Evolutionary conservation across 2,113 vertebrate species (phyloP).

Genomic region (Epinephelus fuscoguttatus): DNA sequence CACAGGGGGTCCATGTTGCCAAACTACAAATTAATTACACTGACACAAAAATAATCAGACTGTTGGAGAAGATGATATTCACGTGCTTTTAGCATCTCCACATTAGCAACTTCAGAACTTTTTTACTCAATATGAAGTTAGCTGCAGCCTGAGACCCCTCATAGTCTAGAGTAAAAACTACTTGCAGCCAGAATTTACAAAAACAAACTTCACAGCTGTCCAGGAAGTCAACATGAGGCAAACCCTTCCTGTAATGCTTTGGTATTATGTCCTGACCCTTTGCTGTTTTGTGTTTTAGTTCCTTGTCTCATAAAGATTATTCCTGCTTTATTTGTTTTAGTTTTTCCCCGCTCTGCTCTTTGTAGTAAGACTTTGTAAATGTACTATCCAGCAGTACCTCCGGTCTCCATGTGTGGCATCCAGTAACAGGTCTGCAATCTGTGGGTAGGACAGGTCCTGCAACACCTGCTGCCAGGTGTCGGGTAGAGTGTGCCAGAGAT

Average conservation of each 20-base stretch:
- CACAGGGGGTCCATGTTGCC: neutral
- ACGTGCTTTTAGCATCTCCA: no score
- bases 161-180: neutral
- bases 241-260: neutral
- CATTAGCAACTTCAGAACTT: neutral
- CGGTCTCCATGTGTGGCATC: conserved; percentile 69
- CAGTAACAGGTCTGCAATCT: conserved; percentile 87
- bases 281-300: neutral
- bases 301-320: neutral
- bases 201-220: neutral
- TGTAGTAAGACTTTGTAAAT: neutral
- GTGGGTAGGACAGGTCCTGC: conserved; percentile 80
- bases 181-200: neutral
- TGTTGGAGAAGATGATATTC: neutral
- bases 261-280: neutral
- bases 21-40: neutral
- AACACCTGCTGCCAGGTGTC: conserved; percentile 85
- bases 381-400: conserved; percentile 57
- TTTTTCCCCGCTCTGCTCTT: neutral
- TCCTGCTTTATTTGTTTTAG: neutral
- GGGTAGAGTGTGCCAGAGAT: conserved; percentile 89
- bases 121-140: neutral
- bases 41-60: neutral
- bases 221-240: neutral
- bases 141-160: neutral